Conservation (phyloP, 2,797 vertebrate genomes). For the Falco biarmicus region DNA sequence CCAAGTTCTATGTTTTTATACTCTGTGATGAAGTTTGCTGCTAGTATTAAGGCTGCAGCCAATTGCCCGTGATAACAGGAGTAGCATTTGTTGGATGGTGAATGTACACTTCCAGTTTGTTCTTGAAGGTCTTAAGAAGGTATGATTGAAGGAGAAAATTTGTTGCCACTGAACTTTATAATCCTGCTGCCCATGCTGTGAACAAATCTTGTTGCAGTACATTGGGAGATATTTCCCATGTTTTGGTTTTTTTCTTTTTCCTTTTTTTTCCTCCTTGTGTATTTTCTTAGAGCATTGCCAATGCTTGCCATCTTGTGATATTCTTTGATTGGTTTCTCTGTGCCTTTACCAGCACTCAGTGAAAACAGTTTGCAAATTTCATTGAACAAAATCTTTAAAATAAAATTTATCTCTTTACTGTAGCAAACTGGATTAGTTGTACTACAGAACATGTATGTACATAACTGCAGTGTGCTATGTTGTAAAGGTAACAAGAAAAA, state of each 20-base stretch:
- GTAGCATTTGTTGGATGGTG: neutral
- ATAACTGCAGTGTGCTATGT: neutral
- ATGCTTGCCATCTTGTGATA: neutral
- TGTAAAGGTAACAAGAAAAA: neutral
- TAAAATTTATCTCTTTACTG: neutral
- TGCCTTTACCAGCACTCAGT: neutral
- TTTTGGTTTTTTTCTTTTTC: neutral
- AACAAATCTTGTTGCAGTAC: neutral
- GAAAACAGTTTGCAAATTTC: neutral
- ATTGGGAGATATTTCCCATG: neutral
- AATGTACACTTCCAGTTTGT: neutral
- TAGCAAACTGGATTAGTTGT: neutral
- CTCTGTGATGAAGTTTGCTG: neutral
- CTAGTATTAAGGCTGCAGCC: neutral
- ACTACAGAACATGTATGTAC: neutral
- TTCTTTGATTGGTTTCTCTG: conserved; percentile 1
- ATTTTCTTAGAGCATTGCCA: neutral
- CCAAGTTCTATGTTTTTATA: neutral
- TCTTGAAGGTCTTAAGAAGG: neutral
- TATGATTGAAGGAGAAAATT: conserved; percentile 9
- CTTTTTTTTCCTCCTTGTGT: neutral
- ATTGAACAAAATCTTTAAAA: neutral
- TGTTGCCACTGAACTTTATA: neutral
- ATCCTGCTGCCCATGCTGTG: neutral
- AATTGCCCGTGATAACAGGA: neutral